A percentile compares a stretch with the other conserved stretches of the same genome.
These are phyloP conservation scores for Pachyramphus minor DNA, from an alignment of 2,113 vertebrate genomes.

Conservation along the genomic window DNA sequence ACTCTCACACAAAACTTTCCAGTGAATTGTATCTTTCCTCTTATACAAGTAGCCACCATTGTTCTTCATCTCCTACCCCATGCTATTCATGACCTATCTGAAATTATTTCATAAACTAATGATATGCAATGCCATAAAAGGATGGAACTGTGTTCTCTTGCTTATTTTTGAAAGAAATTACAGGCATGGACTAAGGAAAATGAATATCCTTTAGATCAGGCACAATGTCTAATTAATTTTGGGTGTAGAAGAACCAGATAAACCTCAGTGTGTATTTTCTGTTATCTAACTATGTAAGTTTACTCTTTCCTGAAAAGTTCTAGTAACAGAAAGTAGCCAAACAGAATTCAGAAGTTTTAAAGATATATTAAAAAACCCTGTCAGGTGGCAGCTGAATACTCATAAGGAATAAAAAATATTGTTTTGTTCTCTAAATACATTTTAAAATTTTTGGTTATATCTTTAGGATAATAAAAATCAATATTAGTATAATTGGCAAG, in stretches of 20 bases:
- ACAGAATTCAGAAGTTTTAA: neutral
- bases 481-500: neutral
- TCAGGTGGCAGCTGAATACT: neutral
- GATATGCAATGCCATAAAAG: neutral
- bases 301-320: neutral
- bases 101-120: neutral
- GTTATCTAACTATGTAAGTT: neutral
- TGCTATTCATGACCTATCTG: neutral
- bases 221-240: neutral
- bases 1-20: neutral
- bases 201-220: neutral
- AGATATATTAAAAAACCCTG: neutral
- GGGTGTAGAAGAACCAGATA: neutral
- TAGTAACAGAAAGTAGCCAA: neutral
- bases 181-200: neutral
- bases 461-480: neutral
- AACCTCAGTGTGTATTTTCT: neutral
- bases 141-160: neutral
- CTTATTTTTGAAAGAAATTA: neutral
- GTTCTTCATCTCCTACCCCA: neutral
- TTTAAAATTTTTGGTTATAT: neutral
- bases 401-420: neutral
- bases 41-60: neutral
- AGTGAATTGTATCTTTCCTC: neutral
- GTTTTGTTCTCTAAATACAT: neutral